A percentile compares a stretch with the other conserved stretches of the same genome.
Conservation (phyloP, 2,888 invertebrate genomes). For the Lycia hirtaria region DNA sequence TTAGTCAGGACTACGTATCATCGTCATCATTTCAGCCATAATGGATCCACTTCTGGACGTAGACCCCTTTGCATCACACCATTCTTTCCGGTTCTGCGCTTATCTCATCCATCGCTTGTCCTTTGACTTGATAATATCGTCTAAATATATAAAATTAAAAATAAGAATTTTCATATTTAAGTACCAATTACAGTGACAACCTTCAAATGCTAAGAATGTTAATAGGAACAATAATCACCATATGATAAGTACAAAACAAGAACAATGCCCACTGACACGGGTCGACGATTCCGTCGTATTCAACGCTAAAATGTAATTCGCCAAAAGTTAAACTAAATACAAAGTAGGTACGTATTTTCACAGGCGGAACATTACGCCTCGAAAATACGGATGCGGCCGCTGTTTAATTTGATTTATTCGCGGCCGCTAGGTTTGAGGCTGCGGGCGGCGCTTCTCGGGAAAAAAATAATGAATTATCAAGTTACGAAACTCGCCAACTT, state of each 20-base stretch:
- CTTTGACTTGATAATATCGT: no score
- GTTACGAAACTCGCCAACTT: slow-evolving; percentile 39
- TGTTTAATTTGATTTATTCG: slow-evolving; percentile 57
- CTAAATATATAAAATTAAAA: no score
- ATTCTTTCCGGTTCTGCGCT: no score
- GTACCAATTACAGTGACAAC: background rate
- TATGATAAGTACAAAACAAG: slow-evolving; percentile 7
- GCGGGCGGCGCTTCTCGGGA: slow-evolving; percentile 44
- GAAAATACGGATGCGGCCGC: slow-evolving; percentile 50
- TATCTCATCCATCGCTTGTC: no score
- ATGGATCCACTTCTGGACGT: no score
- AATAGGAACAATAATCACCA: slow-evolving; percentile 9
- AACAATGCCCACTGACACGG: slow-evolving; percentile 39
- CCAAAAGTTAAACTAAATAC: slow-evolving; percentile 48
- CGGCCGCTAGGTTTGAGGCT: slow-evolving; percentile 49
- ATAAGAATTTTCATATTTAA: no score
- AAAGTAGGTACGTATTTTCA: slow-evolving; percentile 37
- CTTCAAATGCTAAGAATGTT: background rate
- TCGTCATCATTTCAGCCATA: no score
- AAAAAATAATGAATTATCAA: slow-evolving; percentile 42
- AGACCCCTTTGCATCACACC: no score
- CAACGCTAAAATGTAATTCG: slow-evolving; percentile 48
- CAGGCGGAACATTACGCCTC: slow-evolving; percentile 47
- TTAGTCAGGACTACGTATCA: no score
- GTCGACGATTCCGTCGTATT: slow-evolving; percentile 45